These are phyloP conservation scores for Coecobrya sp. DNA, from an alignment of 2,888 invertebrate species.

Conservation along the genomic window DNA sequence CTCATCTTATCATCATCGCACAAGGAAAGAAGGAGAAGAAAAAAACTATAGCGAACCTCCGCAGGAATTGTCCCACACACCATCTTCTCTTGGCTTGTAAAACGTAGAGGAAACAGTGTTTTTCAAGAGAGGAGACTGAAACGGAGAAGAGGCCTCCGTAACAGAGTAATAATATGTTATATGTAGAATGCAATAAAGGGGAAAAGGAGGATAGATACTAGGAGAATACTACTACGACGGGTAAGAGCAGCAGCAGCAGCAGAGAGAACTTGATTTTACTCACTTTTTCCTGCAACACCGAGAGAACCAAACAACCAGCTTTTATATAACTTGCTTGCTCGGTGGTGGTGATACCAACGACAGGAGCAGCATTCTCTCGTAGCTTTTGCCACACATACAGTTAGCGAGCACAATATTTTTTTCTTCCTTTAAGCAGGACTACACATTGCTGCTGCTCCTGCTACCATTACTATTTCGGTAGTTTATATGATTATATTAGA, in stretches of 20 bases:
- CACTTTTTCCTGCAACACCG: slow-evolving; percentile 69
- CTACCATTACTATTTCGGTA: slow-evolving; percentile 16
- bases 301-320: slow-evolving; percentile 30
- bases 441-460: neutral
- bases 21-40: neutral
- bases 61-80: slow-evolving; percentile 63
- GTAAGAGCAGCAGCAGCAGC: neutral
- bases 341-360: slow-evolving; percentile 35
- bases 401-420: slow-evolving; percentile 24
- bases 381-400: slow-evolving; percentile 33
- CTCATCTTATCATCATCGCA: slow-evolving; percentile 50
- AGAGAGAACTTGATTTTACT: slow-evolving; percentile 71
- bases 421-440: slow-evolving; percentile 1
- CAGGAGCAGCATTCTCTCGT: slow-evolving; percentile 25
- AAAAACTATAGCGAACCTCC: slow-evolving; percentile 29
- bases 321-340: neutral
- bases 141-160: slow-evolving; percentile 72
- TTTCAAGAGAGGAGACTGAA: slow-evolving; percentile 34
- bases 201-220: slow-evolving; percentile 32
- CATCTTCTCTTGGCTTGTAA: slow-evolving; percentile 37
- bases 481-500: neutral
- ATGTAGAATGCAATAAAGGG: slow-evolving; percentile 13
- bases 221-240: neutral
- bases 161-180: slow-evolving; percentile 53
- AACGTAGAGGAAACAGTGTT: slow-evolving; percentile 49